These are phyloP conservation scores for Pluvialis apricaria DNA, from an alignment of 2,113 vertebrate genomes.

Conservation along the genomic window DNA sequence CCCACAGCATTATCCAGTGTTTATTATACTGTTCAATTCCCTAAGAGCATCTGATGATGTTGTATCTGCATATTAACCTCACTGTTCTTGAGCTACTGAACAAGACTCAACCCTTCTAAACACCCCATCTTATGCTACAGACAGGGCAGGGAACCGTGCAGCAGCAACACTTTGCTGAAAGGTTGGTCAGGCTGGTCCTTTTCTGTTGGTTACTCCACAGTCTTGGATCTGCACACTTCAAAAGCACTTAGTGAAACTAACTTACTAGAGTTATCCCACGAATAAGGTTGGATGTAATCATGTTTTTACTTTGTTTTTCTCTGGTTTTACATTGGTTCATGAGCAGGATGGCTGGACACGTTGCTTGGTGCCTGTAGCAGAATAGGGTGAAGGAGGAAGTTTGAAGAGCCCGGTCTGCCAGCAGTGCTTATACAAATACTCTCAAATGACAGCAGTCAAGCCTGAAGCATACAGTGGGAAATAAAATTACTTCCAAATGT, in stretches of 20 bases:
- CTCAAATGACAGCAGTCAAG: not conserved
- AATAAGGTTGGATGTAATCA: not conserved
- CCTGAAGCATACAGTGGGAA: not conserved
- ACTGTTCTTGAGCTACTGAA: not conserved
- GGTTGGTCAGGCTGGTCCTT: not conserved
- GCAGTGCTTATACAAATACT: not conserved
- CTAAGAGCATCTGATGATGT: not conserved
- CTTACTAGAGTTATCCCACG: not conserved
- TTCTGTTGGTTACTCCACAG: not conserved
- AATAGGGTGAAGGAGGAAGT: not conserved
- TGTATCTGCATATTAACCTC: not conserved
- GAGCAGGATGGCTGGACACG: not conserved
- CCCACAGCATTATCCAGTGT: not conserved
- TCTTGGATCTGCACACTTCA: not conserved
- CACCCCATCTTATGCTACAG: not conserved
- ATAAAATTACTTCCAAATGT: conserved; percentile 16
- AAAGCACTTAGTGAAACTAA: not conserved
- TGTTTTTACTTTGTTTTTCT: not conserved
- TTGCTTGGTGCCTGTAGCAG: not conserved
- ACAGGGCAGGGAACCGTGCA: not conserved
- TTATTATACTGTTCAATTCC: not conserved
- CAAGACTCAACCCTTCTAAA: not conserved
- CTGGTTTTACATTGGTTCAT: not conserved
- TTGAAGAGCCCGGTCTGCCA: not conserved
- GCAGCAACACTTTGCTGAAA: not conserved